phyloP scores from a whole-genome alignment of 1,140 invertebrate genomes.

The Teleogryllus occipitalis region DNA sequence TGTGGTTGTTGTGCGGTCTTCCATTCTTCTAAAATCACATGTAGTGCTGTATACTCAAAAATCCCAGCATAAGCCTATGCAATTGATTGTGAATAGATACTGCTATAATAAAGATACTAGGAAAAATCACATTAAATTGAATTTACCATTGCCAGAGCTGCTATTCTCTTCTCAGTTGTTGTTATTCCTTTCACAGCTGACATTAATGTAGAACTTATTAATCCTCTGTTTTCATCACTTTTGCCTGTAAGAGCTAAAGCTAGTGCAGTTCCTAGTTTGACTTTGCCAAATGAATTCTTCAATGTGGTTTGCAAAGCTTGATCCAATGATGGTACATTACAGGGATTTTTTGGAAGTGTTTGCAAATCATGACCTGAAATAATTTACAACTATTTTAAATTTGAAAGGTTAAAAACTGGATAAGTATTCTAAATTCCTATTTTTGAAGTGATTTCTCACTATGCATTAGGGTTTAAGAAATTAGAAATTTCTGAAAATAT shows the following conservation, averaged over 20 bases:
- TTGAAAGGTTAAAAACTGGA: not conserved
- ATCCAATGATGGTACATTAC: not conserved
- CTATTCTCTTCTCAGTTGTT: not conserved
- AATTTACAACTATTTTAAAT: not conserved
- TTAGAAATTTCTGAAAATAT: too few species aligned
- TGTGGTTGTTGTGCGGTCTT: not conserved
- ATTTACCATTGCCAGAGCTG: not conserved
- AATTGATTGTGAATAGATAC: not conserved
- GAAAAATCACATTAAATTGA: not conserved
- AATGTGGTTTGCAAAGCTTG: not conserved
- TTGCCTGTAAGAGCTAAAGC: not conserved
- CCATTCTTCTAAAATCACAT: not conserved
- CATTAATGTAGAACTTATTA: not conserved
- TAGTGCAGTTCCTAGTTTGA: not conserved
- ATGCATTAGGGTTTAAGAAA: too few species aligned
- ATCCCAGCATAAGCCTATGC: not conserved
- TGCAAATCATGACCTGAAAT: not conserved
- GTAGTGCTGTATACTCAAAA: not conserved
- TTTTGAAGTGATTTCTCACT: not conserved
- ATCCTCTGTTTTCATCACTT: not conserved
- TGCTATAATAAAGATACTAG: not conserved
- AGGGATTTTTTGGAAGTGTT: not conserved
- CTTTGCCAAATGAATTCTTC: not conserved
- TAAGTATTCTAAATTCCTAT: not conserved
- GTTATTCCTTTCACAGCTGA: not conserved